phyloP scores from a whole-genome alignment of 35 echinoderm and acorn worm species.

The Strongylocentrotus purpuratus region DNA sequence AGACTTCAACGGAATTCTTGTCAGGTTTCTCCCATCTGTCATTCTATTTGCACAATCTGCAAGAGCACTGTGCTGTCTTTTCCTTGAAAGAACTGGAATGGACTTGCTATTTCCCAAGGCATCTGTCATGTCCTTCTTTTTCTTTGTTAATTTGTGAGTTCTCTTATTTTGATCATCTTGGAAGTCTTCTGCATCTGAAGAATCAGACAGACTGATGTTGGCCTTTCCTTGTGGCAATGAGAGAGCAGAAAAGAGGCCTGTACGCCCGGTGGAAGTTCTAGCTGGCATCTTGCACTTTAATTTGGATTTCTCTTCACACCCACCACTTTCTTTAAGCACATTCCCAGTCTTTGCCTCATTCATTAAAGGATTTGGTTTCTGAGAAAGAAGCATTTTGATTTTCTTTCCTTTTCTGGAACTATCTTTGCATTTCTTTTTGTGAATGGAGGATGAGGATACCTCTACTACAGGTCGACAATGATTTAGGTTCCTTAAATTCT shows the following conservation, averaged over 20 bases:
- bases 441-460: background rate
- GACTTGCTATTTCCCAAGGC: background rate
- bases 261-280: background rate
- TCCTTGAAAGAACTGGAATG: slow-evolving; percentile 1
- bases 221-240: background rate
- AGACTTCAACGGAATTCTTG: background rate
- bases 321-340: background rate
- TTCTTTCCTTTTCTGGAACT: background rate
- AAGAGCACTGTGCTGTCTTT: background rate
- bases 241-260: background rate
- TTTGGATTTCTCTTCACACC: background rate
- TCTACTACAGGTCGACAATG: background rate
- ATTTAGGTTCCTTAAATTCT: background rate
- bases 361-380: background rate
- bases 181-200: background rate
- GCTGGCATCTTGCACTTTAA: background rate
- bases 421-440: background rate
- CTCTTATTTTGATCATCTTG: background rate
- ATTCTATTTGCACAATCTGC: background rate
- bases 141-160: background rate
- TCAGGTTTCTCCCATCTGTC: background rate
- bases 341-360: background rate
- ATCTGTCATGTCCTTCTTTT: background rate
- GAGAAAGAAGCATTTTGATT: background rate
- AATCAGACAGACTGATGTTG: background rate